Base-by-base conservation (phyloP, 2,888 invertebrate species). In the Augiades crinisus region DNA sequence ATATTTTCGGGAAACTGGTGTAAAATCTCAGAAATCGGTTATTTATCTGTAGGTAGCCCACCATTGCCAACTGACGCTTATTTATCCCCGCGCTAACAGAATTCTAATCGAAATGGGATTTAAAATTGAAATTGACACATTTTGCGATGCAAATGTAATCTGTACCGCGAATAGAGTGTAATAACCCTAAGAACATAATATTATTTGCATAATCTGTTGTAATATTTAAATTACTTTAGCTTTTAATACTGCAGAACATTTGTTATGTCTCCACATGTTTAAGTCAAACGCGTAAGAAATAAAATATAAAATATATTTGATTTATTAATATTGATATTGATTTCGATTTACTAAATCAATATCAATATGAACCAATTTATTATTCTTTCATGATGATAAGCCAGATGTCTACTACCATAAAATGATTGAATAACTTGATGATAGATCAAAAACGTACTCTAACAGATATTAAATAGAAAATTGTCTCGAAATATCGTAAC, bases 101-200 rank as follows among this genome's bases (percentile, higher is more conserved):
- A 36, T 24, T 34, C 34, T 24, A 45, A 45, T 31, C 17, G 12
- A 17, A 19, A 22, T 36, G 19, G 36, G 22, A 36, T 46, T 36
- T 34, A 34, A 46, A 36, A 46, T 36, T 46, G n/a, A 16, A 46
- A 46, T 37, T 47, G 47, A 30, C 47, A 47, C 30, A 47, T 47
- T 47, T 47, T 38, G 47, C 27, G 27, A 47, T 47, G 47, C 37
- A 47, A 47, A 47, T 47, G 7, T 38, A 38, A 45, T 45, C 27
- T 21, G 37, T 17, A 30, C n/a, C 47, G 47, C 38, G 47, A 47
- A 30, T 30, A 30, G 47, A 38, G 47, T 47, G 27, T 46, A 46
- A 46, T 46, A 30, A 30, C 37, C 37, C 30, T 47, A 38, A 21
- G 19, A 24, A 45, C 45, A 16, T 34, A 47, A 37, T 37, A 34